Conservation (phyloP, 2,888 invertebrate species). For the Pyrgus malvae region DNA sequence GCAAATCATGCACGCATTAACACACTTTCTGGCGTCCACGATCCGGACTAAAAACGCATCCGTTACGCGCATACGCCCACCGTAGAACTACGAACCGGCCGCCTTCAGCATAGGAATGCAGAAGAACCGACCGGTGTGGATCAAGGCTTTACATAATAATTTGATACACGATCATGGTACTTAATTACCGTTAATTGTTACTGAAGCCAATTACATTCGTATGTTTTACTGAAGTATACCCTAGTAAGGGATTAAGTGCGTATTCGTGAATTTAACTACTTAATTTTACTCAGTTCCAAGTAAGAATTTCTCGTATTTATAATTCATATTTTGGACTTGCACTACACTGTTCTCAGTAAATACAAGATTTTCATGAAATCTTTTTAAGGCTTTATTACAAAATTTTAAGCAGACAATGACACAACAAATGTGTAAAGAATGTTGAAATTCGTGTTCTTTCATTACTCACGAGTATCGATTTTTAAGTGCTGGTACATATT, state of each 20-base stretch:
- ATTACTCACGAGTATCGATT: no score
- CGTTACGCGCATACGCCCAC: slow-evolving; percentile 50
- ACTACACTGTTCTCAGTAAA: background rate
- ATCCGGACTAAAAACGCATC: slow-evolving; percentile 68
- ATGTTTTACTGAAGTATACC: background rate
- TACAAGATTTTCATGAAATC: background rate
- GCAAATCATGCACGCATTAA: slow-evolving; percentile 53
- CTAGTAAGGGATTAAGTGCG: background rate
- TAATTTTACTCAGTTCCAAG: background rate
- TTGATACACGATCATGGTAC: slow-evolving; percentile 15
- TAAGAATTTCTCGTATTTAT: background rate
- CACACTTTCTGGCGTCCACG: slow-evolving; percentile 69
- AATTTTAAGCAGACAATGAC: background rate
- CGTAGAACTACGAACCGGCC: slow-evolving; percentile 17
- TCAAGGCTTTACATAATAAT: slow-evolving; percentile 17
- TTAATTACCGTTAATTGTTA: slow-evolving; percentile 8
- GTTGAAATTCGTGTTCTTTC: background rate
- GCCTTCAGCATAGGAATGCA: slow-evolving; percentile 12
- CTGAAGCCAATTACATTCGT: background rate
- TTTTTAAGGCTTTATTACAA: background rate
- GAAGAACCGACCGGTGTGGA: slow-evolving; percentile 16
- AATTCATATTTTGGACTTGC: background rate
- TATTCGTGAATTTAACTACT: background rate
- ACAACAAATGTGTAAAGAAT: background rate
- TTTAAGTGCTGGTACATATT: no score